Conservation (phyloP, 2,797 vertebrate genomes). For the Anniella stebbinsi region DNA sequence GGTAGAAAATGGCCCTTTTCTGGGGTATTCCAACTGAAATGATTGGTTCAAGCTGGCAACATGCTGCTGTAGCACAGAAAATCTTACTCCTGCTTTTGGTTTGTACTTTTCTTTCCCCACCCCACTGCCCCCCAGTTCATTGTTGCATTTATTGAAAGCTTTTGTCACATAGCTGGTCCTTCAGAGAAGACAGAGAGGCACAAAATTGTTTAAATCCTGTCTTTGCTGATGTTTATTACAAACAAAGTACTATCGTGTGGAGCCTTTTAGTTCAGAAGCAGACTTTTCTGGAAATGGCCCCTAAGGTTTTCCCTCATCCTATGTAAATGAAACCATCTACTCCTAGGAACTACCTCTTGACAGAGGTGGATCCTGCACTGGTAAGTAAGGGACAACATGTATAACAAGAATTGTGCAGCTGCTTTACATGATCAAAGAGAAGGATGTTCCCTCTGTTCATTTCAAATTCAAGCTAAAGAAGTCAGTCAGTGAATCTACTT, state of each 20-base stretch:
- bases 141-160: background rate
- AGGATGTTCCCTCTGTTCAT: constrained; percentile 56
- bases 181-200: background rate
- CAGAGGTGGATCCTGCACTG: constrained; percentile 69
- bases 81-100: background rate
- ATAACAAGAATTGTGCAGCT: constrained; percentile 76
- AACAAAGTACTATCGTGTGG: background rate
- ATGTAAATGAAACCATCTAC: constrained; percentile 41
- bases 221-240: background rate
- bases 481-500: constrained; percentile 66
- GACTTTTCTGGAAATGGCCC: background rate
- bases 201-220: background rate
- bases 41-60: background rate
- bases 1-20: background rate
- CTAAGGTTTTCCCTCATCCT: constrained; percentile 61
- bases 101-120: background rate
- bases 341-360: constrained; percentile 67
- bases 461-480: constrained; percentile 71
- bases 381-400: constrained; percentile 73
- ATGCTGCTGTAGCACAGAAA: background rate
- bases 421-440: constrained; percentile 69
- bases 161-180: background rate
- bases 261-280: constrained; percentile 50
- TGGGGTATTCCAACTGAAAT: background rate
- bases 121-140: too few species aligned